These are phyloP conservation scores for Tenebrio molitor DNA, from an alignment of 1,140 invertebrate genomes.

Conservation along the genomic window DNA sequence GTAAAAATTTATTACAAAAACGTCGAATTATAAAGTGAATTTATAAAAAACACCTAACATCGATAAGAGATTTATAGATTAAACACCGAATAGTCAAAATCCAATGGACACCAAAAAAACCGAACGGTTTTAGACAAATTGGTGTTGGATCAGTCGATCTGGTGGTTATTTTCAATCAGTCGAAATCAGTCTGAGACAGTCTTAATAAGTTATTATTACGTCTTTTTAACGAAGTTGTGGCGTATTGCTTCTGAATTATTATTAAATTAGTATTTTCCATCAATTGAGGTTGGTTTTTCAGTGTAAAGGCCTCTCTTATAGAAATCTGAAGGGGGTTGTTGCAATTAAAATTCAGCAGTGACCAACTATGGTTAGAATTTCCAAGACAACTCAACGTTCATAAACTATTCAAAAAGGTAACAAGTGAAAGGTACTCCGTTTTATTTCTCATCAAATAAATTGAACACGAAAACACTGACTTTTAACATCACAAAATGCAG, in stretches of 20 bases:
- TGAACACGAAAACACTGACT: constrained; percentile 49
- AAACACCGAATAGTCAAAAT: constrained; percentile 51
- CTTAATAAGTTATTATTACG: constrained; percentile 51
- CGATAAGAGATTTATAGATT: constrained; percentile 46
- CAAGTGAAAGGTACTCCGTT: constrained; percentile 53
- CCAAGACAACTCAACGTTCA: constrained; percentile 39
- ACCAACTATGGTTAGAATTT: constrained; percentile 40
- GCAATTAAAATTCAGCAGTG: constrained; percentile 46
- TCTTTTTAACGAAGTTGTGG: constrained; percentile 42
- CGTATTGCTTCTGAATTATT: constrained; percentile 52
- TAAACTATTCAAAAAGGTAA: constrained; percentile 53
- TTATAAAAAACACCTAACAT: constrained; percentile 55
- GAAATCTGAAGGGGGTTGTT: constrained; percentile 22
- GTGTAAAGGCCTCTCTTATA: constrained; percentile 49
- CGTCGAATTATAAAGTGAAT: constrained; percentile 48
- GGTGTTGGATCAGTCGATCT: constrained; percentile 61
- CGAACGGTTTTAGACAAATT: constrained; percentile 53
- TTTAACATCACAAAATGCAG: constrained; percentile 59
- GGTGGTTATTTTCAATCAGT: constrained; percentile 57
- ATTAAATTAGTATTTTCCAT: constrained; percentile 26
- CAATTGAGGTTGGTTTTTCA: constrained; percentile 19
- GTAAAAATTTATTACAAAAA: constrained; percentile 53
- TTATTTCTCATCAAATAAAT: constrained; percentile 43
- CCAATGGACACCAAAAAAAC: constrained; percentile 56
- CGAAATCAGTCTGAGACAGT: constrained; percentile 60